phyloP scores from a whole-genome alignment of 1,140 invertebrate species.

The Drosophila eugracilis region DNA sequence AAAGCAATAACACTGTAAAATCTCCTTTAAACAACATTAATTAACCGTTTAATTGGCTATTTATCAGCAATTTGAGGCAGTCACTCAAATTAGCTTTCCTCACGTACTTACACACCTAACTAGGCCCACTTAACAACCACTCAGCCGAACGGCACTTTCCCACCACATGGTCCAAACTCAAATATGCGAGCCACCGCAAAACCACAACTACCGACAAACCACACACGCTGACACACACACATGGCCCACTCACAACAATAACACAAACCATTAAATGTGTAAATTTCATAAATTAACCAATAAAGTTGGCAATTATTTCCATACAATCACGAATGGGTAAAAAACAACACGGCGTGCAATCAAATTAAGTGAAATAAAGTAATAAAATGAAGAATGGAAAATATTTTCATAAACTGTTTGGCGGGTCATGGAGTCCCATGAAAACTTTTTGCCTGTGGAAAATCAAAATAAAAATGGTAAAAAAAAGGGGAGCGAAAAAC shows the following conservation, averaged over 20 bases:
- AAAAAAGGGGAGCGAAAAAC: slow-evolving; percentile 16
- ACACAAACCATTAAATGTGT: slow-evolving; percentile 60
- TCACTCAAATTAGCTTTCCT: slow-evolving; percentile 5
- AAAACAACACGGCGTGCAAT: slow-evolving; percentile 21
- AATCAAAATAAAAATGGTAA: slow-evolving; percentile 32
- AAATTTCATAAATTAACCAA: slow-evolving; percentile 81
- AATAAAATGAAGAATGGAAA: slow-evolving; percentile 51
- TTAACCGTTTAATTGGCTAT: neutral
- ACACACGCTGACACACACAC: slow-evolving; percentile 8
- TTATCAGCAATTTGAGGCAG: neutral
- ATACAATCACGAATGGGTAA: slow-evolving; percentile 44
- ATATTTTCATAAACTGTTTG: slow-evolving; percentile 70
- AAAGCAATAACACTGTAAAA: too few relatives aligned
- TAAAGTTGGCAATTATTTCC: slow-evolving; percentile 73
- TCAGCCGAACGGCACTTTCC: slow-evolving; percentile 25
- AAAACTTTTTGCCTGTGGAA: slow-evolving; percentile 34
- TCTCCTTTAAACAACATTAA: neutral
- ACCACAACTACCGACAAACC: slow-evolving; percentile 40
- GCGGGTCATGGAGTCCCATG: slow-evolving; percentile 41
- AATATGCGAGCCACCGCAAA: slow-evolving; percentile 36
- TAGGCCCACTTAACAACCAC: slow-evolving; percentile 34
- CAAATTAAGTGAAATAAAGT: slow-evolving; percentile 45
- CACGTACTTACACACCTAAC: slow-evolving; percentile 26
- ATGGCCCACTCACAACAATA: neutral
- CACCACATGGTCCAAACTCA: slow-evolving; percentile 42